These are phyloP conservation scores for Piscicola geometra DNA, from an alignment of 2,888 invertebrate genomes.

Conservation along the genomic window DNA sequence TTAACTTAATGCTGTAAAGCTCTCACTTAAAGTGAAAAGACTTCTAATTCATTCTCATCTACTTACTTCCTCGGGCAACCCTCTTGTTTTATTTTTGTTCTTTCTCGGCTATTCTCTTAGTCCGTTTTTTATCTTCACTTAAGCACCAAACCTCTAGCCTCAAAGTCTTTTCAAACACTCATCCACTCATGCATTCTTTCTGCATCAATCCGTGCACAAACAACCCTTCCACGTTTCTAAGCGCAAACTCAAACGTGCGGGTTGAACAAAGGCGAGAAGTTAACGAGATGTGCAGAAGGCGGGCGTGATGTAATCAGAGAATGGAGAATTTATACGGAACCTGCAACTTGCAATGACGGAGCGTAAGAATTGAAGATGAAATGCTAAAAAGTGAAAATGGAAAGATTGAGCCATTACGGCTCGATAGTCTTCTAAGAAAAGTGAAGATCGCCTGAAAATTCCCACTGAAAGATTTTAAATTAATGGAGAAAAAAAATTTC, in stretches of 20 bases:
- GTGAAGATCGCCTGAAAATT: too few species aligned
- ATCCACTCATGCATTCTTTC: not conserved
- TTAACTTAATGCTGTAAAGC: constrained; percentile 1
- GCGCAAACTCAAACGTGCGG: constrained; percentile 1
- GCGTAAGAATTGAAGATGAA: not conserved
- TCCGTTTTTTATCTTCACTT: not conserved
- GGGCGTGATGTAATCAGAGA: constrained; percentile 27
- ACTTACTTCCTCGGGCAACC: not conserved
- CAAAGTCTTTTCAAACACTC: not conserved
- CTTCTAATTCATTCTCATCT: not conserved
- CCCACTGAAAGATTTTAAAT: too few species aligned
- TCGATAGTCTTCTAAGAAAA: too few species aligned
- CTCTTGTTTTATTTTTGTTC: not conserved
- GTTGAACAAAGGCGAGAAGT: constrained; percentile 24
- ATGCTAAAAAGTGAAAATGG: not conserved
- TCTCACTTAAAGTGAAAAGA: not conserved
- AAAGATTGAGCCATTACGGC: not conserved
- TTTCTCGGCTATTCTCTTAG: not conserved
- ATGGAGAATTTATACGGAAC: constrained; percentile 24
- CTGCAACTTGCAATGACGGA: constrained; percentile 3
- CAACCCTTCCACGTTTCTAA: not conserved
- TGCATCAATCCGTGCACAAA: not conserved
- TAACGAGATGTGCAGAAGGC: constrained; percentile 20
- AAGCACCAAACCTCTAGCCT: not conserved
- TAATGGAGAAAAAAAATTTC: too few species aligned